Evolutionary conservation across 2,113 vertebrate species (phyloP), one percentile per base, ranked within the genome.

Genomic region (Mugil cephalus): DNA sequence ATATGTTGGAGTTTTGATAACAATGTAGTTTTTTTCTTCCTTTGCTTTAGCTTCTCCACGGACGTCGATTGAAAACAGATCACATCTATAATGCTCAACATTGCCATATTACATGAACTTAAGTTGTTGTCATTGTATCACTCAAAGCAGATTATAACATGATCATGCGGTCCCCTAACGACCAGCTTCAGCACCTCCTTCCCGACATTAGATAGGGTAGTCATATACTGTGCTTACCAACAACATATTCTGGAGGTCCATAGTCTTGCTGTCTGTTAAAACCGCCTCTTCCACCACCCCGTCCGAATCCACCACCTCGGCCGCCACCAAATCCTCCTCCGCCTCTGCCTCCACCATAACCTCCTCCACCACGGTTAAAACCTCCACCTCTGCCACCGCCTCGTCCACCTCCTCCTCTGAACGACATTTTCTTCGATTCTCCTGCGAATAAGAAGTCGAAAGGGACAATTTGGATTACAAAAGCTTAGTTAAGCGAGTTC

Each of bases 181-280:
- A 30, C 24, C 24, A 30, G 5, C 24, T 30, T 30, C 24, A 30
- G 24, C 24, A 30, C 2, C 24, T 30, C 24, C 24, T 30, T 30
- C 5, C 5, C 24, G 5, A 30, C 24, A 30, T 30, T 30, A 3
- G 24, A 30, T 30, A 2, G 5, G 24, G 2, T 30, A 3, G 24
- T 30, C 3, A 30, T 30, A 3, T 30, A 30, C 2, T 5, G 3
- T 0, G 1, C 75, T 78, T 96, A 99, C 98, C 94, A 6, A 99
- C 97, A 50, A 99, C 96, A 11, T 94, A 86, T 45, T 99, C 98
- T 0, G 98, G 98, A 36, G 98, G 98, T 6, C 98, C 98, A n/a
- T 89, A 97, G 88, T 99, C 98, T 55, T 96, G 97, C 51, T 95
- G 94, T 90, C 93, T 93, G 88, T 95, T 94, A 88, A 96, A 97